Evolutionary conservation across 2,888 invertebrate genomes (phyloP).

Genomic region (Sussaba pulchella): DNA sequence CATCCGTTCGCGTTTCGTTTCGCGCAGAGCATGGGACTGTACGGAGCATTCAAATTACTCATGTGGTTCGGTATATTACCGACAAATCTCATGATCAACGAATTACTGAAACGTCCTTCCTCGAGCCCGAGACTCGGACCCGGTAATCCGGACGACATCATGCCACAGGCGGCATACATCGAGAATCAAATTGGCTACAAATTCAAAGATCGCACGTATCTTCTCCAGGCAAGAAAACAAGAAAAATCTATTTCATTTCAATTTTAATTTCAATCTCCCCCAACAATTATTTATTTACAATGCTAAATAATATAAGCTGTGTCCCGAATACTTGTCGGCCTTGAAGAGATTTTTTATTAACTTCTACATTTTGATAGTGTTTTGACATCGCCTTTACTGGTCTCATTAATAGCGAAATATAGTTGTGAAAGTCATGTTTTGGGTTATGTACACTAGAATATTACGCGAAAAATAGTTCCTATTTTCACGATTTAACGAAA

Average conservation of each 20-base stretch:
- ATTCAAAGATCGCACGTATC: constrained; percentile 92
- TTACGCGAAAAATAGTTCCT: too few species aligned
- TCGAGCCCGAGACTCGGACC: constrained; percentile 60
- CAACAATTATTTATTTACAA: neutral
- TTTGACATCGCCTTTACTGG: too few species aligned
- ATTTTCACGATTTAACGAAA: too few species aligned
- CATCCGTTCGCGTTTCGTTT: constrained; percentile 29
- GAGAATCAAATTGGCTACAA: constrained; percentile 89
- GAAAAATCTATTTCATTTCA: too few species aligned
- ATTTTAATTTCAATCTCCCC: constrained; percentile 4
- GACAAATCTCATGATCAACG: constrained; percentile 80
- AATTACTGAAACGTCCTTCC: constrained; percentile 76
- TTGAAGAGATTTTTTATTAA: too few species aligned
- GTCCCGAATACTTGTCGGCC: too few species aligned
- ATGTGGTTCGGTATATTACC: constrained; percentile 89
- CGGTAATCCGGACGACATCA: constrained; percentile 79
- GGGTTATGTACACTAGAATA: too few species aligned
- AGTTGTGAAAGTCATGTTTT: too few species aligned
- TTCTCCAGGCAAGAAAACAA: too few species aligned
- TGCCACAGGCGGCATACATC: constrained; percentile 83
- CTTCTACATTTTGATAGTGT: too few species aligned
- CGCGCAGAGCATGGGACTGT: constrained; percentile 85
- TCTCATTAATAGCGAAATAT: too few species aligned
- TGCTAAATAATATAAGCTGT: neutral
- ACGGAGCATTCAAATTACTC: constrained; percentile 86